phyloP scores from a whole-genome alignment of 2,113 vertebrate genomes.

The Narcine bancroftii region DNA sequence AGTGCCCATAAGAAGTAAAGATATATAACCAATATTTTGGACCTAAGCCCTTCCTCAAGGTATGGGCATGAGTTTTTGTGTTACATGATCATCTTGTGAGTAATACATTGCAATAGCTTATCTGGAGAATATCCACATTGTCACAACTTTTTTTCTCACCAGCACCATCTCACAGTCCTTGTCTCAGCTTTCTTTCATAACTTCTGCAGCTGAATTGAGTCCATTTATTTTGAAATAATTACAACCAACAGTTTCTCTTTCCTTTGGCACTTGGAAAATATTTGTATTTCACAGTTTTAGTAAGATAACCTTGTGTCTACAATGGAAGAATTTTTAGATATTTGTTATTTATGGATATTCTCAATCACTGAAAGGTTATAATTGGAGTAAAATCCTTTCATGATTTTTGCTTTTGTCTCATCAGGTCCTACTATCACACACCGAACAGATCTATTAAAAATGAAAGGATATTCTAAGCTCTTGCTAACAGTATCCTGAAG shows the following conservation, averaged over 20 bases:
- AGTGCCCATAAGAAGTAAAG: too few species aligned
- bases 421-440: background rate
- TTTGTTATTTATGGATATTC: background rate
- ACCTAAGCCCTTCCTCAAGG: too few species aligned
- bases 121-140: background rate
- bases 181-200: background rate
- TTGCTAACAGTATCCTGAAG: background rate
- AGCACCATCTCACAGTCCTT: too few species aligned
- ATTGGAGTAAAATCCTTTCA: background rate
- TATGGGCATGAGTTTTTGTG: too few species aligned
- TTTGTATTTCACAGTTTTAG: background rate
- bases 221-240: slow-evolving; percentile 22
- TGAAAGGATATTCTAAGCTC: background rate
- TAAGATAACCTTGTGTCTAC: background rate
- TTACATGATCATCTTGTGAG: too few species aligned
- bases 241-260: slow-evolving; percentile 10
- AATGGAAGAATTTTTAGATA: background rate
- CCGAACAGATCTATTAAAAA: background rate
- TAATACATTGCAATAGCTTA: background rate
- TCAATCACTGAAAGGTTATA: background rate
- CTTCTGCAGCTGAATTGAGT: slow-evolving; percentile 1
- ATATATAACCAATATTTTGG: too few species aligned
- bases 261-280: background rate
- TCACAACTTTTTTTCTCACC: background rate
- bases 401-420: background rate